Conservation (phyloP, 92 coral and sea anemone species). For the Chrysogorgia sp. region DNA sequence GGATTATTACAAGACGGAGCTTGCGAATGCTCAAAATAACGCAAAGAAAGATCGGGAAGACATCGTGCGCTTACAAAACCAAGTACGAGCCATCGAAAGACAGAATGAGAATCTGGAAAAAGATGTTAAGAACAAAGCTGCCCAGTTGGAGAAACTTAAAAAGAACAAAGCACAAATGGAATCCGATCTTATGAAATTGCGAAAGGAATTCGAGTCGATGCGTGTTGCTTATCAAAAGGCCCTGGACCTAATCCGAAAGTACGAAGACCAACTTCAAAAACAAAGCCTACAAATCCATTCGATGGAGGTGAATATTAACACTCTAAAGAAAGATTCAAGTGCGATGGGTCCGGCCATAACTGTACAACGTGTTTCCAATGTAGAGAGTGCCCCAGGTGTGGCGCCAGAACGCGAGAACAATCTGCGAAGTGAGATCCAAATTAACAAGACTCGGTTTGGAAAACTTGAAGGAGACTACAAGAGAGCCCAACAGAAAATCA, state of each 20-base stretch:
- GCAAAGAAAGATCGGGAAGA: slow-evolving; percentile 68
- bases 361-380: slow-evolving; percentile 73
- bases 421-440: slow-evolving; percentile 70
- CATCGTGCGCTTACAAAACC: slow-evolving; percentile 59
- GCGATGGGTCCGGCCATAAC: slow-evolving; percentile 59
- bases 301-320: slow-evolving; percentile 80
- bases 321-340: slow-evolving; percentile 64
- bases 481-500: slow-evolving; percentile 65
- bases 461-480: slow-evolving; percentile 63
- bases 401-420: slow-evolving; percentile 82
- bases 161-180: slow-evolving; percentile 69
- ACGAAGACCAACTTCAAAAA: slow-evolving; percentile 70
- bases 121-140: slow-evolving; percentile 67
- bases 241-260: slow-evolving; percentile 65
- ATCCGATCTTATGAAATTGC: slow-evolving; percentile 56
- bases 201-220: slow-evolving; percentile 64
- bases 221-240: slow-evolving; percentile 53
- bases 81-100: slow-evolving; percentile 65
- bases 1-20: slow-evolving; percentile 66
- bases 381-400: slow-evolving; percentile 70
- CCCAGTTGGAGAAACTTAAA: slow-evolving; percentile 52
- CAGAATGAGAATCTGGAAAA: slow-evolving; percentile 41
- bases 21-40: slow-evolving; percentile 58
- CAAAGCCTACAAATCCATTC: slow-evolving; percentile 66
- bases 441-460: slow-evolving; percentile 57